These are phyloP conservation scores for Orthonevra nobilis DNA, from an alignment of 2,888 invertebrate genomes.

Conservation along the genomic window DNA sequence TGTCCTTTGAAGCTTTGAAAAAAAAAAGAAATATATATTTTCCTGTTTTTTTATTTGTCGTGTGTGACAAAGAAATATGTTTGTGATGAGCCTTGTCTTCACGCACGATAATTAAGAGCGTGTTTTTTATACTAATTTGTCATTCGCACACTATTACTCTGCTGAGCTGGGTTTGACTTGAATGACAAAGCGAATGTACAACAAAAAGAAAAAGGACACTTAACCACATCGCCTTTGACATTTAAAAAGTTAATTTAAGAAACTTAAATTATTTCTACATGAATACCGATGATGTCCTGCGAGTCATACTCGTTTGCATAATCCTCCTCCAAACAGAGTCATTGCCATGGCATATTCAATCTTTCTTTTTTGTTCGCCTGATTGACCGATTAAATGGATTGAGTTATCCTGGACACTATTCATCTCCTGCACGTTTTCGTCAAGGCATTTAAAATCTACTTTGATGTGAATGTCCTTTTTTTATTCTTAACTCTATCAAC, in stretches of 20 bases:
- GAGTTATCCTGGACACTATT: constrained; percentile 46
- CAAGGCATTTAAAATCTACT: no score
- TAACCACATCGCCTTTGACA: background rate
- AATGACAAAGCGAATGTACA: no score
- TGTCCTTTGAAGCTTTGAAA: constrained; percentile 53
- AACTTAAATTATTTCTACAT: constrained; percentile 8
- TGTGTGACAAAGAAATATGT: constrained; percentile 58
- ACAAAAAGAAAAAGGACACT: background rate
- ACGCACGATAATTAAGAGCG: constrained; percentile 50
- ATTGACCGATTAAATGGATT: constrained; percentile 61
- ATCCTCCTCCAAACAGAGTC: no score
- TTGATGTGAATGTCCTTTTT: constrained; percentile 20
- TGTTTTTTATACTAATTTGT: constrained; percentile 42
- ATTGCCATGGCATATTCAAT: constrained; percentile 25
- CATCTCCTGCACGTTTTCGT: constrained; percentile 35
- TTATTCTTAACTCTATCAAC: constrained; percentile 30
- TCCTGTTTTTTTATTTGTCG: no score
- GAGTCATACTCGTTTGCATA: constrained; percentile 27
- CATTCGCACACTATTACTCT: constrained; percentile 37
- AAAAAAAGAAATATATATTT: no score
- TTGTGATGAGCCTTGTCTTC: constrained; percentile 43
- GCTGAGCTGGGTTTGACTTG: background rate
- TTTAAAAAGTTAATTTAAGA: background rate
- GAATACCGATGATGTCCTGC: constrained; percentile 3
- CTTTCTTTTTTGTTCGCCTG: constrained; percentile 37